A percentile compares a stretch with the other conserved stretches of the same genome.
phyloP scores from a whole-genome alignment of 1,140 invertebrate genomes.

The Saccostrea cuccullata region DNA sequence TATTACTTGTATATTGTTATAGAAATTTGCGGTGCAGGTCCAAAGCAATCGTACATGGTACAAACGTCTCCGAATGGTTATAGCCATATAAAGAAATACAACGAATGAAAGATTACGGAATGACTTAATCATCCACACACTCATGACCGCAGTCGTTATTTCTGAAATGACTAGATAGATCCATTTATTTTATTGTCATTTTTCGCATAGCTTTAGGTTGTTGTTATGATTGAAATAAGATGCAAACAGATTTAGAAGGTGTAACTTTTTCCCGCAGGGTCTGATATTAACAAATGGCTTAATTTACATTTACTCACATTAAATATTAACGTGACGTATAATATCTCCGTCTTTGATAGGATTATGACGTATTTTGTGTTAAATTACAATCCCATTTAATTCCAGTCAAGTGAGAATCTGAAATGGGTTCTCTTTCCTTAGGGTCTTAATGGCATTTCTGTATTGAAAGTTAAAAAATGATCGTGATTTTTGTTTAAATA shows the following conservation, averaged over 20 bases:
- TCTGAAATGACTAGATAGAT: neutral
- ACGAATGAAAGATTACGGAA: too few relatives aligned
- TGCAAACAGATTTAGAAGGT: neutral
- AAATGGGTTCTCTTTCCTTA: too few relatives aligned
- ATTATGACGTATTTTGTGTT: neutral
- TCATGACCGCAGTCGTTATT: too few relatives aligned
- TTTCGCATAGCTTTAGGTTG: neutral
- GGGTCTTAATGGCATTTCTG: neutral
- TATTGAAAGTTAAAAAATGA: neutral
- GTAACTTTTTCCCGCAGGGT: neutral
- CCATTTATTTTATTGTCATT: neutral
- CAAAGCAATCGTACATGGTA: too few relatives aligned
- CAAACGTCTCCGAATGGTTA: too few relatives aligned
- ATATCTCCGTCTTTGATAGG: neutral
- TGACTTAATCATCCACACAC: too few relatives aligned
- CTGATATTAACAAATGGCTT: neutral
- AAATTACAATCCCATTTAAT: neutral
- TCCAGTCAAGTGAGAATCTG: too few relatives aligned
- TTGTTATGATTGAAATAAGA: neutral
- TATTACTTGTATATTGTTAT: too few relatives aligned
- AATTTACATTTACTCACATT: slow-evolving; percentile 2
- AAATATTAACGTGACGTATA: neutral
- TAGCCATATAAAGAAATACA: too few relatives aligned
- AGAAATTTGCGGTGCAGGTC: too few relatives aligned
- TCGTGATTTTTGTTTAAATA: neutral